Conservation (phyloP, 2,888 invertebrate species). For the Ophonus ardosiacus region DNA sequence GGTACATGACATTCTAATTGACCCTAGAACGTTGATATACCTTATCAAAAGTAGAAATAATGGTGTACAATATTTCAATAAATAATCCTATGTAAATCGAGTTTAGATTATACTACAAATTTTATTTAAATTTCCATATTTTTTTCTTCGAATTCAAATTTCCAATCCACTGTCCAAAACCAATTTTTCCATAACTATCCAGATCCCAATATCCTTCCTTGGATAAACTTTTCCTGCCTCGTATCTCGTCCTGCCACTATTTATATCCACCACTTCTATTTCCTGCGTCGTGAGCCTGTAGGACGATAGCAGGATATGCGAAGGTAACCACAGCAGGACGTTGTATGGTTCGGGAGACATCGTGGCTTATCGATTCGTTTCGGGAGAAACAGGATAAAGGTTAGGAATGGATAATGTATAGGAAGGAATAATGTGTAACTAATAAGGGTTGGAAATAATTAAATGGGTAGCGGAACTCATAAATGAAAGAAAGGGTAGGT, state of each 20-base stretch:
- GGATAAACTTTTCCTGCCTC: not conserved
- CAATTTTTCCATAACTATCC: conserved; percentile 6
- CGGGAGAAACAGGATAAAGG: not conserved
- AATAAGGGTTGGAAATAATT: not conserved
- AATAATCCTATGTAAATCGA: too few relatives aligned
- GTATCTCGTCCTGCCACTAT: not conserved
- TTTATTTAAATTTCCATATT: too few relatives aligned
- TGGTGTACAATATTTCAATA: too few relatives aligned
- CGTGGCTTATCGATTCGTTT: conserved; percentile 39
- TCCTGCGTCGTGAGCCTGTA: not conserved
- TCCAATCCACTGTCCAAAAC: not conserved
- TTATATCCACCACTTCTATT: not conserved
- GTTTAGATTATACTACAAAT: too few relatives aligned
- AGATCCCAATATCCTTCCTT: not conserved
- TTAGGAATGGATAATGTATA: not conserved
- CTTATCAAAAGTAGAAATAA: too few relatives aligned
- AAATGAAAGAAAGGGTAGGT: not conserved
- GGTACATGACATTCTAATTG: too few relatives aligned
- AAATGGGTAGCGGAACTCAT: not conserved
- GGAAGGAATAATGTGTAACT: not conserved
- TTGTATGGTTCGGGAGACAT: not conserved
- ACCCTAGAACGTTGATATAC: too few relatives aligned
- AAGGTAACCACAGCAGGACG: conserved; percentile 3
- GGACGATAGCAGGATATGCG: not conserved
- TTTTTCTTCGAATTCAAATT: not conserved